Evolutionary conservation across 2,113 vertebrate genomes (phyloP).

Genomic region (Ceuthmochares aereus): DNA sequence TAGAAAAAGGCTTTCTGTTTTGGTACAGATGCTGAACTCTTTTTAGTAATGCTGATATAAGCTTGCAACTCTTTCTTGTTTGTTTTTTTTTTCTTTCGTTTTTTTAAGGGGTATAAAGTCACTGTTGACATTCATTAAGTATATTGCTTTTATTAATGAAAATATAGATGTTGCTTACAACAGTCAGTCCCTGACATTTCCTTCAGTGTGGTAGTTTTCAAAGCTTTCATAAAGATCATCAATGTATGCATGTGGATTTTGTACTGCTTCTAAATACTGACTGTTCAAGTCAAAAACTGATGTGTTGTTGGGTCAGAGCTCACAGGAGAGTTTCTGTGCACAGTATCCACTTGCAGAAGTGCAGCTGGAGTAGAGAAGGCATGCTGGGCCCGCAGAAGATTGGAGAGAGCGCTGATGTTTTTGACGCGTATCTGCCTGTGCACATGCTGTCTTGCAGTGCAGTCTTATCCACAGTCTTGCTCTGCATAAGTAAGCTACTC

Average conservation of each 20-base stretch:
- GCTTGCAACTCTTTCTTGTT: background rate
- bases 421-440: rapidly evolving
- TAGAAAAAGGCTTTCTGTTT: background rate
- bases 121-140: background rate
- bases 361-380: background rate
- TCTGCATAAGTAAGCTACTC: background rate
- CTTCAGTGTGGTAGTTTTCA: background rate
- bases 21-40: background rate
- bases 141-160: background rate
- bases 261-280: background rate
- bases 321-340: background rate
- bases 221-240: background rate
- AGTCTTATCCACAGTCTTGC: too few relatives aligned
- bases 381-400: background rate
- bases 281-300: background rate
- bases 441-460: rapidly evolving
- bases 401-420: background rate
- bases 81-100: rapidly evolving
- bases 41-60: background rate
- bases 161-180: background rate
- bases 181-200: background rate
- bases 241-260: background rate
- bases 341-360: background rate
- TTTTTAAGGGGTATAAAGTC: background rate
- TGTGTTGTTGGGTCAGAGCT: background rate